Percentiles rank a stretch among this genome's conserved stretches.
These are phyloP conservation scores for Lagocephalus sceleratus DNA, from an alignment of 2,797 vertebrate genomes.

Conservation along the genomic window DNA sequence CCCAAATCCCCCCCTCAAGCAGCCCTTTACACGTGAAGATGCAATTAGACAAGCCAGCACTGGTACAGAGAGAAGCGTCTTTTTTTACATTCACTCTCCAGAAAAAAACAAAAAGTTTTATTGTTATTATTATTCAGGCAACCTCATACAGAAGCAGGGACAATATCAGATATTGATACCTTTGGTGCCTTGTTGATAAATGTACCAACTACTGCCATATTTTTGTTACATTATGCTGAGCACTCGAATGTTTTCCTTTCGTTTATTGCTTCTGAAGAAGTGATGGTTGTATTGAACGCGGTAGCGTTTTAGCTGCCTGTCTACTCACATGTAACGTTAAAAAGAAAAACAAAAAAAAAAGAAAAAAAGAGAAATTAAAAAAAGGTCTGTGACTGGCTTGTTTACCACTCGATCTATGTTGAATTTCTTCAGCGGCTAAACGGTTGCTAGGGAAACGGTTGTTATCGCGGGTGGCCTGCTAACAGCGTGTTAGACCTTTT, in stretches of 20 bases:
- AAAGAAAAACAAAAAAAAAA: slow-evolving; percentile 65
- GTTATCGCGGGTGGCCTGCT: too few species aligned
- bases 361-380: slow-evolving; percentile 33
- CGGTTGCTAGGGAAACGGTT: too few species aligned
- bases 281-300: slow-evolving; percentile 80
- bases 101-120: slow-evolving; percentile 59
- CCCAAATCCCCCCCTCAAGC: too few species aligned
- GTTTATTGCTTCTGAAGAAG: slow-evolving; percentile 89
- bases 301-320: slow-evolving; percentile 98
- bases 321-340: slow-evolving; percentile 72
- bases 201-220: slow-evolving; percentile 86
- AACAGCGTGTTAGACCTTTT: too few species aligned
- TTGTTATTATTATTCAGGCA: slow-evolving; percentile 67
- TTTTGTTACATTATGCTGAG: slow-evolving; percentile 87
- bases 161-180: slow-evolving; percentile 66
- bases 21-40: slow-evolving; percentile 57
- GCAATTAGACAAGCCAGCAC: slow-evolving; percentile 60
- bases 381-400: slow-evolving; percentile 34
- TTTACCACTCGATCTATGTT: slow-evolving; percentile 6
- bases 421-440: background rate
- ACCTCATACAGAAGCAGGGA: slow-evolving; percentile 77
- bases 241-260: slow-evolving; percentile 81
- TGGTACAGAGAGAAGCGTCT: slow-evolving; percentile 66
- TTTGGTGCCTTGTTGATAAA: slow-evolving; percentile 89
- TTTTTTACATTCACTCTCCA: slow-evolving; percentile 67